Conservation (phyloP, 1,140 invertebrate genomes). For the Lucilia sericata region DNA sequence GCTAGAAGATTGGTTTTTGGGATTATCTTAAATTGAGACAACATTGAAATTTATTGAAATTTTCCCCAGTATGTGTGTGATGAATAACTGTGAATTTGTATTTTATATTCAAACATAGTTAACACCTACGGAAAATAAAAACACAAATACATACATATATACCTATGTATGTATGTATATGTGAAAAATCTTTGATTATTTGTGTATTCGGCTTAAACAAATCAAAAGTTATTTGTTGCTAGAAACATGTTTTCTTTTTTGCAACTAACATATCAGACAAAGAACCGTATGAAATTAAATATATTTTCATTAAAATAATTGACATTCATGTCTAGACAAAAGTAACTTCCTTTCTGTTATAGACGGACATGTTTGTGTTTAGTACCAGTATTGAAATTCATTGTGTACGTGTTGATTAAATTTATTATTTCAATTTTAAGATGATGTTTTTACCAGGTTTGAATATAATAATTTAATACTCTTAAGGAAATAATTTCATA, state of each 20-base stretch:
- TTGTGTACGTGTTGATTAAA: background rate
- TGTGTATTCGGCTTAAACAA: background rate
- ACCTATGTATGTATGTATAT: too few species aligned
- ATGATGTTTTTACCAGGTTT: too few species aligned
- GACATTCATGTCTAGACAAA: conserved; percentile 14
- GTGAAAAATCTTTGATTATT: too few species aligned
- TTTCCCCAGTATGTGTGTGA: background rate
- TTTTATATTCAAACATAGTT: too few species aligned
- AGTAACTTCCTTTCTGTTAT: background rate
- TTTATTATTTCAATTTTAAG: background rate
- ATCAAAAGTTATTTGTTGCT: background rate
- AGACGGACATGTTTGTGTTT: background rate
- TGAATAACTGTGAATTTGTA: too few species aligned
- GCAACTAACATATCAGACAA: too few species aligned
- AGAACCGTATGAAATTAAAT: too few species aligned
- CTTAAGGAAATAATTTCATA: background rate
- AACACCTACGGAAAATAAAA: too few species aligned
- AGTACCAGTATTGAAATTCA: background rate
- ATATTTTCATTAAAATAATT: conserved; percentile 12
- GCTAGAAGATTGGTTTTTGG: background rate
- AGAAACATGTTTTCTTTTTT: too few species aligned
- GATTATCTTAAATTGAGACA: background rate
- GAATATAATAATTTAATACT: too few species aligned
- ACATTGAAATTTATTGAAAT: background rate
- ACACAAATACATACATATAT: too few species aligned